Evolutionary conservation across 2,888 invertebrate species (phyloP), one percentile per base, ranked within the genome.

Genomic region (Lasioglossum zephyrum): DNA sequence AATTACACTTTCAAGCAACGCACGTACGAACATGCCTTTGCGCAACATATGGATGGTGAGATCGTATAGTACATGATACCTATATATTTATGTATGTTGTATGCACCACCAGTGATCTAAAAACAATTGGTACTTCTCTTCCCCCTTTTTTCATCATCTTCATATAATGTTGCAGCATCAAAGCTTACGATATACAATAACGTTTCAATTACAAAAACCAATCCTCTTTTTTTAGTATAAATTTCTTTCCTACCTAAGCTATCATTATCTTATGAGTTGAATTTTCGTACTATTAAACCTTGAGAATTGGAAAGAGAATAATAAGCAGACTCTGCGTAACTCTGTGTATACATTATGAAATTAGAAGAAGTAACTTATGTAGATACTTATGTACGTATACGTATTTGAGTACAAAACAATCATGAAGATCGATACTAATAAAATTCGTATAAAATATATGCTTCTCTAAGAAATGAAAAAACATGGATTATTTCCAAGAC

Each of bases 1-100:
- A 57, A 41, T 79, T 82, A 79, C 60, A 79, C 39, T 60, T 70
- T 79, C 69, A 63, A 79, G 75, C 60, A 79, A 75, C 53, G 36
- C 47, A 63, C 36, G 63, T 73, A 78, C 4, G 41, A 60, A 16
- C n/a, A 79, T 66, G 72, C n/a, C 8, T 36, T 57, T 79, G 31
- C 72, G 69, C 60, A 83, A 74, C 16, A 63, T 77, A 77, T 31
- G 13, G 11, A 70, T 77, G 16, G 22, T 73, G 53, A 31, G 63
- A 66, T 8, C 36, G 22, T 77, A 82, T 53, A n/a, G 53, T n/a
- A 22, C 75, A 47, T 60, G 11, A 70, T 66, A 77, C 8, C 26
- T 18, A 41, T 60, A 36, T 44, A n/a, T 36, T 18, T 73, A 66
- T 66, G 16, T 41, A 47, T 66, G 66, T 66, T 49, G 70, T 63